phyloP scores from a whole-genome alignment of 2,113 vertebrate species.

The Varanus salvator region DNA sequence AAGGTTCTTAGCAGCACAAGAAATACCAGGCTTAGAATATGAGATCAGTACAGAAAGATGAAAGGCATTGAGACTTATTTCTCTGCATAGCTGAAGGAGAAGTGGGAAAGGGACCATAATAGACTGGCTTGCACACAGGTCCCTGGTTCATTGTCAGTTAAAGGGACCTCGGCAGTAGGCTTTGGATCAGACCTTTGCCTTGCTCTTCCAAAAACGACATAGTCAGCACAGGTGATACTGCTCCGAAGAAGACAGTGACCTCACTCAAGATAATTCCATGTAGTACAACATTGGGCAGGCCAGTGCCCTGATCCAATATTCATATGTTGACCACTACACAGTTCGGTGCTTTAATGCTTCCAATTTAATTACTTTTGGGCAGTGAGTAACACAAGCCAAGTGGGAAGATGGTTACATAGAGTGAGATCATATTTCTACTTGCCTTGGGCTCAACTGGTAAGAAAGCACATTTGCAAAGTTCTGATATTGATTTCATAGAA shows the following conservation, averaged over 20 bases:
- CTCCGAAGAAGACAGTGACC: neutral
- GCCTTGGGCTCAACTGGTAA: neutral
- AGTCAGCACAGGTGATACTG: neutral
- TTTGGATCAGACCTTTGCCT: neutral
- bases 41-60: neutral
- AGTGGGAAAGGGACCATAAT: neutral
- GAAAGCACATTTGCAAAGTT: neutral
- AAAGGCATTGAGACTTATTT: neutral
- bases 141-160: neutral
- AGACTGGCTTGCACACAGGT: neutral
- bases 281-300: neutral
- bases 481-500: neutral
- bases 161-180: neutral
- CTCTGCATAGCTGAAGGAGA: neutral
- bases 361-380: neutral
- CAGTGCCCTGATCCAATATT: neutral
- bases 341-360: neutral
- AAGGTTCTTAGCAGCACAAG: neutral
- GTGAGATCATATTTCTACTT: neutral
- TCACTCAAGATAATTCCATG: neutral
- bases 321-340: neutral
- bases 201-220: neutral
- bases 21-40: neutral
- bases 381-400: too few species aligned
- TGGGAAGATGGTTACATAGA: too few species aligned